A percentile compares a stretch with the other conserved stretches of the same genome.
phyloP scores from a whole-genome alignment of 2,113 vertebrate genomes.

The Nycticorax nycticorax region DNA sequence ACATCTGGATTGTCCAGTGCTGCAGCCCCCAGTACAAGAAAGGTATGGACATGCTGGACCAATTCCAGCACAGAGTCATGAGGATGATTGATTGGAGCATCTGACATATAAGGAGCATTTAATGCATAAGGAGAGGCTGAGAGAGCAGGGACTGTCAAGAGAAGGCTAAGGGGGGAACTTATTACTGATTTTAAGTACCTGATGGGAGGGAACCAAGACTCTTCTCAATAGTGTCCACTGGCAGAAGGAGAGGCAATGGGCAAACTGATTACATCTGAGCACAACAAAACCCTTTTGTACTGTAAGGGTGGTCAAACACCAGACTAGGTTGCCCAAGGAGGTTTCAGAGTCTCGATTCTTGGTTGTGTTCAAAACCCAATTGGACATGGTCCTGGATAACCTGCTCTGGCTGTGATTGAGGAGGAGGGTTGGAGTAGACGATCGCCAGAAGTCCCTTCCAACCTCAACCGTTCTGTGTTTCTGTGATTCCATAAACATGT shows the following conservation, averaged over 20 bases:
- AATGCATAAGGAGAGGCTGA: not conserved
- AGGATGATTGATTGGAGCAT: not conserved
- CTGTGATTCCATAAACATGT: not conserved
- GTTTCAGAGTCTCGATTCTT: not conserved
- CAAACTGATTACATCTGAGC: not conserved
- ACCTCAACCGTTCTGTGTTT: rapidly evolving
- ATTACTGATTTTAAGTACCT: not conserved
- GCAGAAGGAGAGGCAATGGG: not conserved
- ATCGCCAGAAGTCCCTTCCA: not conserved
- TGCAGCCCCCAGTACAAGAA: not conserved
- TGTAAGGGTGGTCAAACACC: not conserved
- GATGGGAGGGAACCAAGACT: not conserved
- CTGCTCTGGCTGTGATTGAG: not conserved
- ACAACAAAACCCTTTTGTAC: not conserved
- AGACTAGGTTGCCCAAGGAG: not conserved
- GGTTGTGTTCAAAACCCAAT: not conserved
- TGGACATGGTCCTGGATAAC: not conserved
- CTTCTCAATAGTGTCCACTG: not conserved
- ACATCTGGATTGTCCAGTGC: not conserved
- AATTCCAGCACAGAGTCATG: not conserved
- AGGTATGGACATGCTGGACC: not conserved
- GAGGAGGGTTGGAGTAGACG: not conserved
- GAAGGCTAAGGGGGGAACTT: not conserved
- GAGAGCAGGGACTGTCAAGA: not conserved
- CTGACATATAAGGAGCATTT: not conserved